A percentile compares a stretch with the other conserved stretches of the same genome.
phyloP scores from a whole-genome alignment of 2,113 vertebrate genomes.

The Oryzias celebensis region DNA sequence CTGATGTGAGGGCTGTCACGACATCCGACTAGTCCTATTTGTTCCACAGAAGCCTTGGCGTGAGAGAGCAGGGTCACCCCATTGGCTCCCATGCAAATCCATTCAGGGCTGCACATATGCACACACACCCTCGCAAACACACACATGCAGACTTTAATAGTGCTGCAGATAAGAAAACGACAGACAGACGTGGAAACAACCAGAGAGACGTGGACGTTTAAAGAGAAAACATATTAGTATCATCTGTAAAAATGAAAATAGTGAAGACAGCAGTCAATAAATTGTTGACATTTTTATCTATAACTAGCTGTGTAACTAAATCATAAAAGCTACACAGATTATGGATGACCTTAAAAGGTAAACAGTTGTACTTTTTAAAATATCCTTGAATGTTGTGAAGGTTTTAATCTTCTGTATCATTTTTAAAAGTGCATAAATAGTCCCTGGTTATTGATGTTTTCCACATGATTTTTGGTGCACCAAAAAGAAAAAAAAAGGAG shows the following conservation, averaged over 20 bases:
- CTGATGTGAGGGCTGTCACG: slow-evolving; percentile 81
- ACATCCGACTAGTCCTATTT: slow-evolving; percentile 79
- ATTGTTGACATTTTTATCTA: too few relatives aligned
- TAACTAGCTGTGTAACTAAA: too few relatives aligned
- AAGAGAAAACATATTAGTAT: slow-evolving; percentile 3
- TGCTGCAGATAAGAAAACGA: slow-evolving; percentile 61
- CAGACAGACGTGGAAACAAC: slow-evolving; percentile 31
- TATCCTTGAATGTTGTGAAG: too few relatives aligned
- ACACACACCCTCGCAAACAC: slow-evolving; percentile 5
- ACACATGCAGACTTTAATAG: slow-evolving; percentile 53
- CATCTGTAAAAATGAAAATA: neutral
- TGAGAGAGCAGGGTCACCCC: slow-evolving; percentile 76
- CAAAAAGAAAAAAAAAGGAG: too few relatives aligned
- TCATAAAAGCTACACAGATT: neutral
- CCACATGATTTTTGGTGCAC: too few relatives aligned
- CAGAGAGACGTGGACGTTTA: slow-evolving; percentile 1
- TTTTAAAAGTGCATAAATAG: too few relatives aligned
- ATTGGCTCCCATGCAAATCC: slow-evolving; percentile 80
- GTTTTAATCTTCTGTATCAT: too few relatives aligned
- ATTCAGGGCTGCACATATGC: slow-evolving; percentile 47
- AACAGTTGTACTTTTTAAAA: slow-evolving; percentile 1
- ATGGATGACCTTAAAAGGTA: slow-evolving; percentile 11
- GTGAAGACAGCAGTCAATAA: too few relatives aligned
- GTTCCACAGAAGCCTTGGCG: slow-evolving; percentile 77
- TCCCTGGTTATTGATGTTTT: too few relatives aligned